Base-by-base conservation (phyloP, 2,888 invertebrate species). In the Polymixis flavicincta region DNA sequence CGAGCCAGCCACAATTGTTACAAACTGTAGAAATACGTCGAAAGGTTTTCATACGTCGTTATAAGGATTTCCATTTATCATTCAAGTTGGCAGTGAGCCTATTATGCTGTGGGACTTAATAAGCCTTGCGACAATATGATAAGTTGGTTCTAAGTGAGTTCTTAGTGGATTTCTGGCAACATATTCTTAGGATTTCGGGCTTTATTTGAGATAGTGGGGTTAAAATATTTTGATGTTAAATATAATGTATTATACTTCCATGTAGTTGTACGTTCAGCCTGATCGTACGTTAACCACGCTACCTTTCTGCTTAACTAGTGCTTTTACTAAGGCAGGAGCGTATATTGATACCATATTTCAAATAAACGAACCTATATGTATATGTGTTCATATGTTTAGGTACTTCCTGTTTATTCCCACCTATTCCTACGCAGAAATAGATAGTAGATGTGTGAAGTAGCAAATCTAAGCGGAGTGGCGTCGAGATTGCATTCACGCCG, bases 401-500 rank as follows among this genome's bases (percentile, higher is more conserved):
- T 25, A 55, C 17, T 78, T 72, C 28, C 14, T 48, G 48, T 69
- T 69, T 54, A 72, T 70, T 65, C 5, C 1, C 28, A 50, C 19
- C 17, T 72, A 68, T 67, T 52, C n/a, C n/a, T 57, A 67, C 1
- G 60, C 52, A 60, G n/a, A 76, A 59, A 79, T 73, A 73, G 61
- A 72, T 71, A 77, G 65, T 68, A 48, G 64, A 68, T 32, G 70
- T 63, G 76, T 76, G 70, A 82, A 79, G 82, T 82, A 81, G 78
- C 71, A 86, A 89, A 87, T 87, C 86, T 85, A 87, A 86, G 79
- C 83, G 78, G 74, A 83, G 70, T 82, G 84, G 87, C 85, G 77
- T 85, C 83, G 89, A 90, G 89, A 92, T 92, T 91, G 93, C 92
- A 92, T 90, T 89, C 90, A 86, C 87, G 87, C 83, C 89, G 78